Conservation (phyloP, 2,888 invertebrate genomes). For the Thalpophila matura region DNA sequence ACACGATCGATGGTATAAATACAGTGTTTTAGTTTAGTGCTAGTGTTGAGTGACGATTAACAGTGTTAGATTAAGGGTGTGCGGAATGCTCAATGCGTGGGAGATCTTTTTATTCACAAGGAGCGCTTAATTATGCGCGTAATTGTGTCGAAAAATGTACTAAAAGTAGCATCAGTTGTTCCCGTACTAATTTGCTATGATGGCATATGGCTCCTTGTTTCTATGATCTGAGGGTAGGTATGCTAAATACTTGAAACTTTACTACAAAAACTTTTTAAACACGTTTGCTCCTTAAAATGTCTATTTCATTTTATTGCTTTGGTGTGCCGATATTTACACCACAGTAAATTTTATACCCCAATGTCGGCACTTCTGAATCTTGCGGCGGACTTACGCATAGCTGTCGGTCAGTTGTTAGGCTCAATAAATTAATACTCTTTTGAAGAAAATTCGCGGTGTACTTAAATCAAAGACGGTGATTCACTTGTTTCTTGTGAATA, state of each 20-base stretch:
- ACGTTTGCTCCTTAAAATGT: conserved; percentile 1
- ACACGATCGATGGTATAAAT: too few species aligned
- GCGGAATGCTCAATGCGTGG: too few species aligned
- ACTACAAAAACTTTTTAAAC: conserved; percentile 2
- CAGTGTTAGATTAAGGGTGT: too few species aligned
- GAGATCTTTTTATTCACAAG: too few species aligned
- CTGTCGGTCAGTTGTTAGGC: conserved; percentile 9
- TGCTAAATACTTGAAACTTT: background rate
- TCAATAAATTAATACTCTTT: conserved; percentile 10
- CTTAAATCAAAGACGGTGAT: background rate
- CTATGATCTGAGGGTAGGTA: too few species aligned
- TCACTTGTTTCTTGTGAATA: conserved; percentile 3
- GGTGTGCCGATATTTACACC: conserved; percentile 64
- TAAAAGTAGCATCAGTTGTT: too few species aligned
- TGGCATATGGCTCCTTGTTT: too few species aligned
- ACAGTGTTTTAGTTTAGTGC: too few species aligned
- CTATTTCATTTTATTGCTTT: conserved; percentile 19
- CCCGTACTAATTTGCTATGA: too few species aligned
- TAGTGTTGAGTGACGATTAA: too few species aligned
- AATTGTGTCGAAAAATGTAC: too few species aligned
- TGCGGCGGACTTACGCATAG: background rate
- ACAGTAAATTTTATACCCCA: conserved; percentile 57
- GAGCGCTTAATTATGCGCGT: too few species aligned
- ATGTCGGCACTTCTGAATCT: conserved; percentile 43
- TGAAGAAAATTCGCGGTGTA: background rate